Base-by-base conservation (phyloP, 1,140 invertebrate species). In the Alviniconcha marisindica region DNA sequence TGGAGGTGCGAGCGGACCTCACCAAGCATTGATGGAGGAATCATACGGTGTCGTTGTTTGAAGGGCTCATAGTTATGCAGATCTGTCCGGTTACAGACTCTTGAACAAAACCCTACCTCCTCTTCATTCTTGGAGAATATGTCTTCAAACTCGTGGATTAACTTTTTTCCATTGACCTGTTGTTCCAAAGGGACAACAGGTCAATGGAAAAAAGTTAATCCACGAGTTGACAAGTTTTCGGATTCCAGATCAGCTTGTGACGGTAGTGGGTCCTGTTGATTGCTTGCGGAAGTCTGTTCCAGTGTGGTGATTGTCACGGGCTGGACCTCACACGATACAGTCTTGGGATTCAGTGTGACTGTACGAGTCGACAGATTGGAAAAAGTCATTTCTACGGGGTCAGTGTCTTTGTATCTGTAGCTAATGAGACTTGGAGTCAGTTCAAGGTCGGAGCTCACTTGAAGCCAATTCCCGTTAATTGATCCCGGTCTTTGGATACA, bases 381-480 rank as follows among this genome's bases (percentile, higher is more conserved):
- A 0, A 81, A 1, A 21, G 31, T 48, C 7, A 81, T 38, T 7
- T 81, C 79, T n/a, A 81, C 44, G 21, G 12, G 1, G 21, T 2
- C 40, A 10, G 42, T 48, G 12, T 81, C 33, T 38, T 81, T 66
- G 24, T 10, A 2, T 0, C 71, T 5, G 42, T 69, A 81, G 24
- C 2, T 24, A 12, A 81, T 66, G n/a, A 81, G 63, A 36, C 63
- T 71, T 14, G 80, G 80, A 18, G 33, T 40, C 24, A 81, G 33
- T 12, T 81, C 80, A 40, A 81, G 31, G 44, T 81, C 73, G 36
- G 66, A 48, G n/a, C n/a, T n/a, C n/a, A n/a, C n/a, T n/a, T n/a
- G n/a, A n/a, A n/a, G n/a, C n/a, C n/a, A n/a, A n/a, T n/a, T n/a
- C n/a, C n/a, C n/a, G n/a, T n/a, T n/a, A n/a, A n/a, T n/a, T n/a